These are phyloP conservation scores for Tetanocera ferruginea DNA, from an alignment of 2,888 invertebrate species.

Conservation along the genomic window DNA sequence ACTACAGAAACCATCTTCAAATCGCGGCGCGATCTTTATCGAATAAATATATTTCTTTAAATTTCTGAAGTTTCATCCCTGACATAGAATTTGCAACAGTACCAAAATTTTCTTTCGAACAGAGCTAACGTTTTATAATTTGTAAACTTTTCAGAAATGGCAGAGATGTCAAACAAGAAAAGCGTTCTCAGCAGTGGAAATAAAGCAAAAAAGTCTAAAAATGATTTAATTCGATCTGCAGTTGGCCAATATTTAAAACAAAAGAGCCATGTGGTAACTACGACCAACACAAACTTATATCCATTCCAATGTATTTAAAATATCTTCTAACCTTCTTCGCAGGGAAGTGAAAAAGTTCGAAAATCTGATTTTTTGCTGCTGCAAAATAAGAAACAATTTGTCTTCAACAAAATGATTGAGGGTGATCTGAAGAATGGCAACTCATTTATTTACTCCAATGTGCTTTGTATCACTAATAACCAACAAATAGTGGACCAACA, in stretches of 20 bases:
- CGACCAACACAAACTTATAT: background rate
- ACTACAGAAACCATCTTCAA: no score
- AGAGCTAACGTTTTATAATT: no score
- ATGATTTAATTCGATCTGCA: constrained; percentile 61
- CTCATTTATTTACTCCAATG: constrained; percentile 79
- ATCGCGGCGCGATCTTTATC: no score
- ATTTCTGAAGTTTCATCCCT: no score
- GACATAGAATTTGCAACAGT: no score
- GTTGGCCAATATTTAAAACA: constrained; percentile 66
- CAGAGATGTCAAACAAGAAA: constrained; percentile 44
- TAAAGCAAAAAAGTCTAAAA: constrained; percentile 61
- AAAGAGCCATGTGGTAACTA: constrained; percentile 65
- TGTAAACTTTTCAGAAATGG: constrained; percentile 17
- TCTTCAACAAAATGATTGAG: constrained; percentile 78
- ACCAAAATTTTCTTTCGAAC: no score
- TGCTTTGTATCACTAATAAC: constrained; percentile 79
- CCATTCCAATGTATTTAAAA: background rate
- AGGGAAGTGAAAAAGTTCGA: constrained; percentile 77
- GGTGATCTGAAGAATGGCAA: constrained; percentile 81
- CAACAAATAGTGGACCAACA: constrained; percentile 78
- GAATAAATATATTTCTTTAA: no score
- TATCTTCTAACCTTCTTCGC: constrained; percentile 48
- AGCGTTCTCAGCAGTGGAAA: constrained; percentile 49
- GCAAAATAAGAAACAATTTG: constrained; percentile 78
- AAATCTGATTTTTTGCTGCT: constrained; percentile 73